Evolutionary conservation across 1,140 invertebrate genomes (phyloP).

Genomic region (Aphelenchoides fujianensis): DNA sequence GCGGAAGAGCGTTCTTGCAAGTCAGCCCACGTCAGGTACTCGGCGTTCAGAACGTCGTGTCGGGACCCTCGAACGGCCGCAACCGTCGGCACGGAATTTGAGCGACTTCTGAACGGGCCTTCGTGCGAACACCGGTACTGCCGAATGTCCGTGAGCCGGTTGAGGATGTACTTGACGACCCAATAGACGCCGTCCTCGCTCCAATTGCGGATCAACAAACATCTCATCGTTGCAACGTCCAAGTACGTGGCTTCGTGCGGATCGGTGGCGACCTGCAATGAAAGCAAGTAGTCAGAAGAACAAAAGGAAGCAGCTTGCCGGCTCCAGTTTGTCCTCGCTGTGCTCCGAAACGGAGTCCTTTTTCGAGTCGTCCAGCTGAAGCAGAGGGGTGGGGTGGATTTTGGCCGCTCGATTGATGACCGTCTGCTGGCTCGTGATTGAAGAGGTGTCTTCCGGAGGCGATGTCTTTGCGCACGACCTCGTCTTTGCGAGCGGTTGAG

Average conservation of each 20-base stretch:
- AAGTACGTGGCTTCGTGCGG: conserved; percentile 77
- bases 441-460: conserved; percentile 42
- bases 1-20: conserved; percentile 44
- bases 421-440: conserved; percentile 57
- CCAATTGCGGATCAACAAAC: conserved; percentile 95
- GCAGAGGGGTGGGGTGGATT: not conserved
- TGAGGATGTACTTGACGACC: conserved; percentile 78
- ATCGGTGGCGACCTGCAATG: conserved; percentile 20
- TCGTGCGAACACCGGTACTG: conserved; percentile 38
- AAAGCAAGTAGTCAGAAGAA: not conserved
- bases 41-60: conserved; percentile 27
- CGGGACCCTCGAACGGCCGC: conserved; percentile 41
- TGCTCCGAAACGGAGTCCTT: conserved; percentile 31
- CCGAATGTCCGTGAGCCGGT: conserved; percentile 64
- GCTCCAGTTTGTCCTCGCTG: conserved; percentile 15
- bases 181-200: conserved; percentile 94
- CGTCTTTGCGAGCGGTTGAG: not conserved
- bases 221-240: conserved; percentile 89
- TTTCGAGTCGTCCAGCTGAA: conserved; percentile 20
- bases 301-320: not conserved
- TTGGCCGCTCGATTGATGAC: conserved; percentile 34
- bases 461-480: conserved; percentile 16
- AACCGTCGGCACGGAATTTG: conserved; percentile 47
- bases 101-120: conserved; percentile 40
- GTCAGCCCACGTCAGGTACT: conserved; percentile 58